These are phyloP conservation scores for Cossypha caffra DNA, from an alignment of 2,797 vertebrate genomes.

Conservation along the genomic window DNA sequence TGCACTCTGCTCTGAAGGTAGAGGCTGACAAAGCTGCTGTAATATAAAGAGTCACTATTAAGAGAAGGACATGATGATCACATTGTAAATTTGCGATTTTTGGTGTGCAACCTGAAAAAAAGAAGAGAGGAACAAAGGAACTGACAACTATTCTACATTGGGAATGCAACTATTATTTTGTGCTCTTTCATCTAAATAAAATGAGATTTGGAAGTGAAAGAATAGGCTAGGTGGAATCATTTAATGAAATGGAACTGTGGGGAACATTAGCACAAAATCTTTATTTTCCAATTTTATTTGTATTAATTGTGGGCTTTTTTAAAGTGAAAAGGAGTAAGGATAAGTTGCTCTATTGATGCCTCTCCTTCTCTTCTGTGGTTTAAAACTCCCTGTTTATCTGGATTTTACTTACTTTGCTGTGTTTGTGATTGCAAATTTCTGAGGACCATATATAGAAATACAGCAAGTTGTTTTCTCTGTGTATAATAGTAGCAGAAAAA, in stretches of 20 bases:
- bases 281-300: not conserved
- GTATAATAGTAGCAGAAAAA: not conserved
- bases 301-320: not conserved
- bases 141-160: not conserved
- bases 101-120: not conserved
- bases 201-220: not conserved
- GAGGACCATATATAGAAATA: not conserved
- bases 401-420: not conserved
- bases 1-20: not conserved
- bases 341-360: not conserved
- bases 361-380: not conserved
- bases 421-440: not conserved
- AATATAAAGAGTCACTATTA: not conserved
- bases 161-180: not conserved
- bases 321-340: not conserved
- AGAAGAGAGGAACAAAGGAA: not conserved
- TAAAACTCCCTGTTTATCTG: not conserved
- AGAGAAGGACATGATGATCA: not conserved
- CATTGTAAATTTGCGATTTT: not conserved
- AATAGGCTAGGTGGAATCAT: not conserved
- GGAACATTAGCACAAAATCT: not conserved
- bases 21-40: not conserved
- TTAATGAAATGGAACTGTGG: not conserved
- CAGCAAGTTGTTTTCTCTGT: not conserved
- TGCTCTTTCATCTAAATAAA: not conserved